These are phyloP conservation scores for Ptychobarbus kaznakovi DNA, from an alignment of 2,797 vertebrate species.

Conservation along the genomic window DNA sequence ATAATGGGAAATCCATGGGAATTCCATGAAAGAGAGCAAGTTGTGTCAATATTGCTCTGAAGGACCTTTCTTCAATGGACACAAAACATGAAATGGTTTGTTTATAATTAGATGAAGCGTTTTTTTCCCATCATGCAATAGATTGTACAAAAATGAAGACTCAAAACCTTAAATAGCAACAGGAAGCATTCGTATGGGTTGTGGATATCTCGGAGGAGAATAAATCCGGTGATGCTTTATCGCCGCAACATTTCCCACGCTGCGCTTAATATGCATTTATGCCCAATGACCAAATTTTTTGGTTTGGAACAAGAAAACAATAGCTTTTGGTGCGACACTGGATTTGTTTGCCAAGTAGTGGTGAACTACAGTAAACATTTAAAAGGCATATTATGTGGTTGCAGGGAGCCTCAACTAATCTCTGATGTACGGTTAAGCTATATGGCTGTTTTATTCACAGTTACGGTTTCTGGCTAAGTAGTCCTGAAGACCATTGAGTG, in stretches of 20 bases:
- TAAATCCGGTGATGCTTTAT: conserved; percentile 47
- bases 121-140: not conserved
- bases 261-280: conserved; percentile 59
- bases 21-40: not conserved
- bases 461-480: conserved; percentile 78
- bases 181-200: not conserved
- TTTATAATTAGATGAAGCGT: conserved; percentile 5
- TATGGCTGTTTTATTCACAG: conserved; percentile 79
- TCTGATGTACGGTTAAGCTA: conserved; percentile 78
- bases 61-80: not conserved
- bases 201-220: conserved; percentile 19
- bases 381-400: conserved; percentile 77
- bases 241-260: conserved; percentile 70
- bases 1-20: not conserved
- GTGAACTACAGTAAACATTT: conserved; percentile 81
- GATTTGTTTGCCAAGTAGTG: conserved; percentile 71
- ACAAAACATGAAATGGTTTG: conserved; percentile 11
- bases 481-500: conserved; percentile 65
- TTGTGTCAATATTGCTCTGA: conserved; percentile 23
- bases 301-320: conserved; percentile 69
- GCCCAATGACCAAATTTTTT: conserved; percentile 62
- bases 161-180: conserved; percentile 7
- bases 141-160: not conserved
- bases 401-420: conserved; percentile 76
- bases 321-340: conserved; percentile 66